These are phyloP conservation scores for Acanthococcus lagerstroemiae DNA, from an alignment of 2,888 invertebrate species.

Conservation along the genomic window DNA sequence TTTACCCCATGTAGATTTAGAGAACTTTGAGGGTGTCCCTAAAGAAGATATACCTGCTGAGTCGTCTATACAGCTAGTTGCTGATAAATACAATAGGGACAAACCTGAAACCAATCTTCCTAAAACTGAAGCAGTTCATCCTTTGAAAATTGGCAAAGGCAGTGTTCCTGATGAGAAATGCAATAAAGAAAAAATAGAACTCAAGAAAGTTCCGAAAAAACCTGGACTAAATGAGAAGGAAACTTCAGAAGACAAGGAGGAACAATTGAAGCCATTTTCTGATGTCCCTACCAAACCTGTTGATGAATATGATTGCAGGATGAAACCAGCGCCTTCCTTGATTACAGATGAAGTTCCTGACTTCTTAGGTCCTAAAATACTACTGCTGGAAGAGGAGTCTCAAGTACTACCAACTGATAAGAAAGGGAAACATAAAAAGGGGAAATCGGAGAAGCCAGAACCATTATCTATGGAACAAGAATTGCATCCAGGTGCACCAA, in stretches of 20 bases:
- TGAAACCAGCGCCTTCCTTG: slow-evolving; percentile 39
- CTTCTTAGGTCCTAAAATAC: slow-evolving; percentile 31
- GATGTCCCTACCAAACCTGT: slow-evolving; percentile 37
- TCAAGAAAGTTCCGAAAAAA: slow-evolving; percentile 43
- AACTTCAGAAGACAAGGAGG: slow-evolving; percentile 37
- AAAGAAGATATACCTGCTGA: slow-evolving; percentile 35
- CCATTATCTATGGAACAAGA: background rate
- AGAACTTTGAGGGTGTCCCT: slow-evolving; percentile 36
- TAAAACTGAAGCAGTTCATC: slow-evolving; percentile 43
- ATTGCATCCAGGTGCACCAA: background rate
- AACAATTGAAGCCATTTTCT: slow-evolving; percentile 34
- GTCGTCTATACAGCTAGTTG: slow-evolving; percentile 38
- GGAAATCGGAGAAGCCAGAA: slow-evolving; percentile 34
- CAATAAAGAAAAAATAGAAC: slow-evolving; percentile 42
- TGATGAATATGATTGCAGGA: slow-evolving; percentile 31
- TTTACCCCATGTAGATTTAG: too few species aligned
- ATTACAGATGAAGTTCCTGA: slow-evolving; percentile 35
- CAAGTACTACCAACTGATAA: slow-evolving; percentile 35
- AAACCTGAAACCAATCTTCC: slow-evolving; percentile 39
- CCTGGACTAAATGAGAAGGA: slow-evolving; percentile 35
- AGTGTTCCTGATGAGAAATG: slow-evolving; percentile 41
- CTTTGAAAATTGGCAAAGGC: slow-evolving; percentile 47
- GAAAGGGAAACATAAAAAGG: slow-evolving; percentile 35
- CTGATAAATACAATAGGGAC: slow-evolving; percentile 33
- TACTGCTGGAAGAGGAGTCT: slow-evolving; percentile 35